Base-by-base conservation (phyloP, 2,113 vertebrate species). In the Pterocles orientalis region DNA sequence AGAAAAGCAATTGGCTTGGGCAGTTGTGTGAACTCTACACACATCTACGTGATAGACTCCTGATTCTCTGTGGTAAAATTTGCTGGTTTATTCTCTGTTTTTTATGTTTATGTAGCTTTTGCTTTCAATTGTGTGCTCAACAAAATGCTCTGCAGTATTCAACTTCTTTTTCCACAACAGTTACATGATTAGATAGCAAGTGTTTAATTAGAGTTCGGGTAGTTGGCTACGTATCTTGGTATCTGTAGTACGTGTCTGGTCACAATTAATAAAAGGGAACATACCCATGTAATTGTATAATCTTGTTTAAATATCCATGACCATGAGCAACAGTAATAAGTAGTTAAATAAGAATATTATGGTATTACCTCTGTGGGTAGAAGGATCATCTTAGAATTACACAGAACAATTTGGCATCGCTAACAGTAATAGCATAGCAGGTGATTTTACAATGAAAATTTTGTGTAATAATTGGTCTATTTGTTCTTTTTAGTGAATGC, bases 301-400 rank as follows among this genome's bases (percentile, higher is more conserved):
- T 41, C 28, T 91, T 72, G 20, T 61, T 96, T 71, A 86, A 95
- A 85, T 66, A 88, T 54, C 47, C 51, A 16, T 69, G 87, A 29
- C 23, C 24, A 47, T 48, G 21, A 58, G 28, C 51, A 84, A 57
- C 19, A 71, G 57, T 58, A 26, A 26, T 62, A 79, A 84, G 51
- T 26, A 60, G 51, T 51, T 82, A 75, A 86, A 86, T 81, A 60
- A 69, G 58, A 60, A 29, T 82, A 75, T 90, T 86, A 80, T 43
- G 33, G 34, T 64, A 43, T 68, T 86, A 61, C 18, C 26, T 89
- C 53, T 29, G 41, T 88, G 57, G 57, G 53, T 84, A 64, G 64
- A 90, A 88, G 28, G 41, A 45, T 81, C 54, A 58, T 65, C 50
- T 48, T 84, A 33, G n/a, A 82, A 86, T 79, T 81, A n/a, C 11